Evolutionary conservation across 2,888 invertebrate genomes (phyloP).

Genomic region (Morpho achilles): DNA sequence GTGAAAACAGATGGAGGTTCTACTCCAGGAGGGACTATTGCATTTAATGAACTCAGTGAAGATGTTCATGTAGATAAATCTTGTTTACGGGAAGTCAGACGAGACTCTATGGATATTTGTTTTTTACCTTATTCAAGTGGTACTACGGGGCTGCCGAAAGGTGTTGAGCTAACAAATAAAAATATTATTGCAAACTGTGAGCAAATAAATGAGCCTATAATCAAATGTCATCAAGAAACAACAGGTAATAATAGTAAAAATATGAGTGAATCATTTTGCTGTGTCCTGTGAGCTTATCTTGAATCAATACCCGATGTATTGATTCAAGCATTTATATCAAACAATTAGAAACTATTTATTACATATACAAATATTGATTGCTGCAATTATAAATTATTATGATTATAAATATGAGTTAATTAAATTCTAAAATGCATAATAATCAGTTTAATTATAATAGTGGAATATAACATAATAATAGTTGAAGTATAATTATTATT

Average conservation of each 20-base stretch:
- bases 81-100: slow-evolving; percentile 65
- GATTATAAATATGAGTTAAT: too few species aligned
- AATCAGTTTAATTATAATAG: too few species aligned
- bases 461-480: too few species aligned
- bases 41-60: slow-evolving; percentile 81
- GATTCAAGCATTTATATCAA: too few species aligned
- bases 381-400: too few species aligned
- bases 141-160: slow-evolving; percentile 91
- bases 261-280: too few species aligned
- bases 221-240: slow-evolving; percentile 52
- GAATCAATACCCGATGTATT: too few species aligned
- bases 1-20: slow-evolving; percentile 58
- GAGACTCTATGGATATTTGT: slow-evolving; percentile 78
- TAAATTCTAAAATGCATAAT: too few species aligned
- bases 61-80: slow-evolving; percentile 76
- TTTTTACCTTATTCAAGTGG: slow-evolving; percentile 92
- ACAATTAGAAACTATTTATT: too few species aligned
- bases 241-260: slow-evolving; percentile 42
- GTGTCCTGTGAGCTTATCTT: too few species aligned
- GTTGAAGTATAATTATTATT: too few species aligned
- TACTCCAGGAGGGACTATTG: slow-evolving; percentile 67
- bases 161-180: slow-evolving; percentile 83
- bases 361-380: too few species aligned
- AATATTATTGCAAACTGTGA: slow-evolving; percentile 77
- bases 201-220: slow-evolving; percentile 52